Percentiles rank a stretch among this genome's conserved stretches.
Evolutionary conservation across 2,888 invertebrate species (phyloP).

Genomic region (Phyllotreta cruciferae): DNA sequence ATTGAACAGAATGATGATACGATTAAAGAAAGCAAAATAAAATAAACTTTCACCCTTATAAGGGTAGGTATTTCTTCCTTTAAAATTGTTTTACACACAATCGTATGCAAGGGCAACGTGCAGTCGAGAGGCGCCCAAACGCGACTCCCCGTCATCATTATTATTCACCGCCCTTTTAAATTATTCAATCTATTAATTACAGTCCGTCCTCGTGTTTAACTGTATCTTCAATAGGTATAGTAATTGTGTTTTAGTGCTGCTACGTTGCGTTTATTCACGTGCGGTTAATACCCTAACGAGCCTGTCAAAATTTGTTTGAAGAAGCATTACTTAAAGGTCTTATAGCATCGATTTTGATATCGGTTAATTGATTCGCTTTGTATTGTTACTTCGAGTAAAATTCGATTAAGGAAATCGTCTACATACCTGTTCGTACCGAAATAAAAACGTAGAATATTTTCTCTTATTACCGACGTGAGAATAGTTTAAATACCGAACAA

Average conservation of each 20-base stretch:
- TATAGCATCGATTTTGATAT: too few relatives aligned
- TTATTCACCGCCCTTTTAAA: slow-evolving; percentile 18
- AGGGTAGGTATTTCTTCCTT: too few relatives aligned
- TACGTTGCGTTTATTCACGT: not conserved
- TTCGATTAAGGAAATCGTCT: too few relatives aligned
- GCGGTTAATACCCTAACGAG: too few relatives aligned
- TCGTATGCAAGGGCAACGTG: slow-evolving; percentile 2
- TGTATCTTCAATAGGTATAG: slow-evolving; percentile 14
- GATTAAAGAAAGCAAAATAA: too few relatives aligned
- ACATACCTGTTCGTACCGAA: not conserved
- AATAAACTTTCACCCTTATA: too few relatives aligned
- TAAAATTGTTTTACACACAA: slow-evolving; percentile 3
- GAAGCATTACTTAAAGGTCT: too few relatives aligned
- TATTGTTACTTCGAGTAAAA: too few relatives aligned
- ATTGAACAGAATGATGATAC: too few relatives aligned
- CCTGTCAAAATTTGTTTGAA: too few relatives aligned
- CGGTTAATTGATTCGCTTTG: too few relatives aligned
- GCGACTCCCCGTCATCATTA: slow-evolving; percentile 10
- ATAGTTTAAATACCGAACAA: slow-evolving; percentile 22
- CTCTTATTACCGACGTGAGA: slow-evolving; percentile 25
- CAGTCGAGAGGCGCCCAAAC: slow-evolving; percentile 10
- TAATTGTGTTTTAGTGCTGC: slow-evolving; percentile 6
- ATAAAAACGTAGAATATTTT: slow-evolving; percentile 23
- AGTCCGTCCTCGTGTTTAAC: slow-evolving; percentile 8
- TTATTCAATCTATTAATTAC: slow-evolving; percentile 18